Evolutionary conservation across 37 sponge, comb jelly and placozoan genomes (phyloP).

Genomic region (Lycopodina hypogea): DNA sequence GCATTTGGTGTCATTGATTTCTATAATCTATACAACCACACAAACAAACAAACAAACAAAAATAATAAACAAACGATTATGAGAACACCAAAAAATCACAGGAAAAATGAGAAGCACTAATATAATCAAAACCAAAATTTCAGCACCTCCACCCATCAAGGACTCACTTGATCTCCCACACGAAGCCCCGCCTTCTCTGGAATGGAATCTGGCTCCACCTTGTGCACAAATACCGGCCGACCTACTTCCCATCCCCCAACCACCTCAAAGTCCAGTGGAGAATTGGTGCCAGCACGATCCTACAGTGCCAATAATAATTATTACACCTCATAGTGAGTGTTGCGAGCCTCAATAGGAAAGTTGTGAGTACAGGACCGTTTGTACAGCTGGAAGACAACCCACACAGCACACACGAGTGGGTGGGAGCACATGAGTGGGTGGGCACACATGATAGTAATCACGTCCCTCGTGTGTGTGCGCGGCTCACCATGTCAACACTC

Average conservation of each 20-base stretch:
- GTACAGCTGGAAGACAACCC: no score
- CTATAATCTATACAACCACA: constrained; percentile 26
- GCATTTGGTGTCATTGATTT: constrained; percentile 57
- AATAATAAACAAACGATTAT: no score
- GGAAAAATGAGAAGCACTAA: not conserved
- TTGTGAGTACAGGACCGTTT: no score
- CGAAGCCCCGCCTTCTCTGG: constrained; percentile 46
- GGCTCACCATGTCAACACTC: constrained; percentile 49
- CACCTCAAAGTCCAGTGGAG: constrained; percentile 62
- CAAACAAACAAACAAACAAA: no score
- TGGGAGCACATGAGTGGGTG: no score
- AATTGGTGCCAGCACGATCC: constrained; percentile 54
- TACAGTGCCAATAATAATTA: not conserved
- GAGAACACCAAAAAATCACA: constrained; percentile 1
- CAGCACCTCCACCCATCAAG: not conserved
- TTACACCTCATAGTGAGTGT: no score
- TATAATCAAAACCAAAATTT: not conserved
- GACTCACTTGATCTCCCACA: constrained; percentile 68
- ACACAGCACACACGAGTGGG: no score
- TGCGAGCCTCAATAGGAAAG: no score
- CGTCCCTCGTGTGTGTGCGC: not conserved
- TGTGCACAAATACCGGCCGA: constrained; percentile 42
- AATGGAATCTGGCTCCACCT: constrained; percentile 38
- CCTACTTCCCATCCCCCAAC: constrained; percentile 56
- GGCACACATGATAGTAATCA: not conserved